Evolutionary conservation across 2,113 vertebrate species (phyloP), one percentile per base, ranked within the genome.

Genomic region (Saguinus imperator): DNA sequence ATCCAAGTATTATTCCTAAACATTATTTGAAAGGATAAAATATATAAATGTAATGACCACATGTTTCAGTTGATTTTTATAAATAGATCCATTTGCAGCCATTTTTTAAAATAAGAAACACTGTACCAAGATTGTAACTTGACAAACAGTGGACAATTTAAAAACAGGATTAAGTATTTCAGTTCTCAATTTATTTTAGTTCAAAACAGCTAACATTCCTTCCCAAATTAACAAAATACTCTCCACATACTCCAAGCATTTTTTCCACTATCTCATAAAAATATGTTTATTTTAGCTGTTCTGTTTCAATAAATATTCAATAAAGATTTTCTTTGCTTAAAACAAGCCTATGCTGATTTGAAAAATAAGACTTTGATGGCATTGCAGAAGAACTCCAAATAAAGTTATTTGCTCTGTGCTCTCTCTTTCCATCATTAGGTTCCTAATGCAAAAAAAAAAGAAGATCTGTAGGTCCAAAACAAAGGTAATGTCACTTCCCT

Each of bases 301-400:
- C 3, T 92, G n/a, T 88, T 94, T 91, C 27, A 96, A 43, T 86
- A 88, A 76, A 66, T 52, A 93, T 90, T 90, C 76, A 91, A 16
- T 61, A 87, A 14, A 89, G 14, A 55, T 93, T 91, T 89, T 84
- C n/a, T 83, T 87, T 70, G 20, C n/a, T 81, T 87, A 84, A 94
- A 95, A 72, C 5, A 92, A 57, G 21, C 81, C 32, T 92, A 6
- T 43, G 48, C 27, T 16, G 85, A 35, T 85, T 87, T 81, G 32
- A 93, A 91, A 96, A 96, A 91, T 75, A 79, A 84, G 37, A 50
- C 52, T 75, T 55, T 70, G 76, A 80, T 82, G 93, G 37, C 20
- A 55, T 9, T 87, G 48, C 21, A 57, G 48, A 68, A n/a, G 25
- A 91, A 80, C 57, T 93, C 66, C 10, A 85, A 83, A 77, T 58